Base-by-base conservation (phyloP, 2,888 invertebrate genomes). In the Poecilus cupreus region DNA sequence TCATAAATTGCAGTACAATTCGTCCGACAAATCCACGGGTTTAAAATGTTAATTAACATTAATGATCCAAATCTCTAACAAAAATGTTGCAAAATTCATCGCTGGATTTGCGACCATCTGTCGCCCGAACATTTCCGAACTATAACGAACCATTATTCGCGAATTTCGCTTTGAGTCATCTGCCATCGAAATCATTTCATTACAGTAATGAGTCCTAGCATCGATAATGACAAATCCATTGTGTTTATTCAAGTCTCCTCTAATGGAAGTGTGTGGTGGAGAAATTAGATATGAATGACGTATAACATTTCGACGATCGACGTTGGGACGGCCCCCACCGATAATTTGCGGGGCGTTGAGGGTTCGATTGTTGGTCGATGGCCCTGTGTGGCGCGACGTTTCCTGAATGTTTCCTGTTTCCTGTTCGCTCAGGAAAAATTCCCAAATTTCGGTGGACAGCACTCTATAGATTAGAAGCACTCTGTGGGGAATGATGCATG, bases 151-250 rank as follows among this genome's bases (percentile, higher is more conserved):
- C 51, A 77, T 77, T 77, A 77, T 77, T 43, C 77, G 77, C 32
- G 13, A 57, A 37, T 77, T 78, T 78, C 24, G 68, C 79, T 68
- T 79, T 79, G 79, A 68, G 79, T 79, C 79, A 79, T 79, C 79
- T 77, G 79, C 68, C 51, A 51, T 37, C 37, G 68, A 20, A 79
- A 79, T 79, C 70, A 70, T 79, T 79, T 79, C 79, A 79, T 79
- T 70, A 79, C 24, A 26, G 37, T 79, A 79, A 79, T 77, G 77
- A 77, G 64, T 64, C 32, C 76, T 13, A 37, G 22, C 76, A n/a
- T 77, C 64, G 77, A 77, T 77, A 77, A 60, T 77, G 77, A 60
- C 77, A 77, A 60, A 77, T 26, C 77, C 77, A 77, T 77, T 77
- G 77, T 77, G 64, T 46, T 60, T 77, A 64, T 77, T 77, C 77